These are phyloP conservation scores for Ptychoptera contaminata DNA, from an alignment of 2,888 invertebrate species.

Conservation along the genomic window DNA sequence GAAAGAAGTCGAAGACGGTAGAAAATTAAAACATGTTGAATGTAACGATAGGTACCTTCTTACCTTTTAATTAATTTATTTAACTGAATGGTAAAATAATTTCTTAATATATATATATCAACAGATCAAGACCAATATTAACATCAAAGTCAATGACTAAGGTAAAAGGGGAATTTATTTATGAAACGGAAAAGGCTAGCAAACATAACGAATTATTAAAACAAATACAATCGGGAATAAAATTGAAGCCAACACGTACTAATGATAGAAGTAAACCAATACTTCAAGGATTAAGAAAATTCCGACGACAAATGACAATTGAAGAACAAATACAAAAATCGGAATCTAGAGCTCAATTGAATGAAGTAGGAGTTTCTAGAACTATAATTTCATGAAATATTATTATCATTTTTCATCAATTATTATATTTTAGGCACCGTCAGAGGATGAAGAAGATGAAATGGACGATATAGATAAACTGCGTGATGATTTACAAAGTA, in stretches of 20 bases:
- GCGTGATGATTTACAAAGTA: constrained; percentile 79
- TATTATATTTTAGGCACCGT: constrained; percentile 7
- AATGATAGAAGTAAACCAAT: constrained; percentile 79
- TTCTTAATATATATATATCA: background rate
- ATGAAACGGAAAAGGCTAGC: constrained; percentile 70
- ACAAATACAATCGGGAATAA: constrained; percentile 65
- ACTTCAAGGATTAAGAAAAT: constrained; percentile 68
- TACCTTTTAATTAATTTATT: background rate
- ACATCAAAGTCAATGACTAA: constrained; percentile 43
- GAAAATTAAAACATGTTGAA: constrained; percentile 61
- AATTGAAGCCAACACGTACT: constrained; percentile 56
- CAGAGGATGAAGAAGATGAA: constrained; percentile 56
- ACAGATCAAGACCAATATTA: constrained; percentile 43
- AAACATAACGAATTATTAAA: constrained; percentile 65
- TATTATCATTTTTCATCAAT: too few species aligned
- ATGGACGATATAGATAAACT: constrained; percentile 85
- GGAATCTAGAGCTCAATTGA: constrained; percentile 46
- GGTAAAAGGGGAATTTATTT: constrained; percentile 66
- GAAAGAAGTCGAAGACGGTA: constrained; percentile 78
- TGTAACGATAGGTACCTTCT: constrained; percentile 58
- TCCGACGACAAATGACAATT: constrained; percentile 76
- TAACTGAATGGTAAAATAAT: background rate
- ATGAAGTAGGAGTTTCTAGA: constrained; percentile 32
- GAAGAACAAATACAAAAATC: constrained; percentile 79
- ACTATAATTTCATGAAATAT: too few species aligned